phyloP scores from a whole-genome alignment of 2,888 invertebrate genomes.

The Drosophila monieri region DNA sequence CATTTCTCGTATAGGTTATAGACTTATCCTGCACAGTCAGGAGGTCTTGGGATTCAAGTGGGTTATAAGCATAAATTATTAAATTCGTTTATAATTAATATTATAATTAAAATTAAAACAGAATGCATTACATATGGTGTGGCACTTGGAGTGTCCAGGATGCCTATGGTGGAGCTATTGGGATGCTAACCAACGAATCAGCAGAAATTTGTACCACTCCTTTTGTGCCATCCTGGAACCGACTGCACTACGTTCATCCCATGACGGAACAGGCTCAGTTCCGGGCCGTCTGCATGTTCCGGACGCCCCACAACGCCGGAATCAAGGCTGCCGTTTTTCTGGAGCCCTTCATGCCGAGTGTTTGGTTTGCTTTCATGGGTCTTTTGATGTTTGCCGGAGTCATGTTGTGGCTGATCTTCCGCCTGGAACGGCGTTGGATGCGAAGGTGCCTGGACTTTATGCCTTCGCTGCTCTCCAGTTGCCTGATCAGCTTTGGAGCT shows the following conservation, averaged over 20 bases:
- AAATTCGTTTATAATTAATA: background rate
- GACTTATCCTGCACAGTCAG: slow-evolving; percentile 57
- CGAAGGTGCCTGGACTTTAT: slow-evolving; percentile 55
- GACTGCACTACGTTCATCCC: slow-evolving; percentile 53
- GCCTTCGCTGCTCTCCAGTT: slow-evolving; percentile 79
- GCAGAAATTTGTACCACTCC: slow-evolving; percentile 68
- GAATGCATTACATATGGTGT: slow-evolving; percentile 54
- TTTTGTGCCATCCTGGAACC: slow-evolving; percentile 54
- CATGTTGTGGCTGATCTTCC: slow-evolving; percentile 81
- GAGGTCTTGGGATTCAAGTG: slow-evolving; percentile 78
- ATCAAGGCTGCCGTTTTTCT: slow-evolving; percentile 86
- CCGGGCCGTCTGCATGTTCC: slow-evolving; percentile 85
- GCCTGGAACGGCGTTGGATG: slow-evolving; percentile 67
- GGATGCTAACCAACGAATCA: slow-evolving; percentile 64
- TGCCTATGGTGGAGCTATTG: slow-evolving; percentile 74
- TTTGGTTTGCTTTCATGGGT: slow-evolving; percentile 85
- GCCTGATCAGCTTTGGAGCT: slow-evolving; percentile 84
- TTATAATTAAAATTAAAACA: slow-evolving; percentile 28
- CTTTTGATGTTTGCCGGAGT: slow-evolving; percentile 80
- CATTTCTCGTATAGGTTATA: slow-evolving; percentile 69
- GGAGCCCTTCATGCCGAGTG: slow-evolving; percentile 85
- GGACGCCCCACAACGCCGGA: slow-evolving; percentile 85
- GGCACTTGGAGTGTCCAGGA: slow-evolving; percentile 73
- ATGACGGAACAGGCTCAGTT: slow-evolving; percentile 64
- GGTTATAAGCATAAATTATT: slow-evolving; percentile 8